Evolutionary conservation across 2,888 invertebrate species (phyloP).

Genomic region (Agriopis marginaria): DNA sequence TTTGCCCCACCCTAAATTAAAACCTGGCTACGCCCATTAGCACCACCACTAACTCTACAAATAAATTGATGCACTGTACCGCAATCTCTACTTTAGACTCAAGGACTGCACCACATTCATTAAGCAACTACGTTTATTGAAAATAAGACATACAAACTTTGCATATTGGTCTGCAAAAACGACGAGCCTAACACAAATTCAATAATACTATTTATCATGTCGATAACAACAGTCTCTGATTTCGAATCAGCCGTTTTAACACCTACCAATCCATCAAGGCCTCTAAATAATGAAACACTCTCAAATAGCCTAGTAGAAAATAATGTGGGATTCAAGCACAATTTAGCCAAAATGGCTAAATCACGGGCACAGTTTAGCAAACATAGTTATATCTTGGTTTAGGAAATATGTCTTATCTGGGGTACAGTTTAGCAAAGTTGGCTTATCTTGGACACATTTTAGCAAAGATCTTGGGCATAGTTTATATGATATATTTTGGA

Average conservation of each 20-base stretch:
- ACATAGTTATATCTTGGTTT: neutral
- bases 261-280: conserved; percentile 52
- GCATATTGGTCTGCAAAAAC: neutral
- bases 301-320: neutral
- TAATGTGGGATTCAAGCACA: neutral
- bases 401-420: neutral
- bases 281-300: conserved; percentile 48
- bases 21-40: too few relatives aligned
- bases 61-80: too few relatives aligned
- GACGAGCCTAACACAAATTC: conserved; percentile 32
- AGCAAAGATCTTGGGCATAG: neutral
- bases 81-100: neutral
- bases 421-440: neutral
- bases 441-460: neutral
- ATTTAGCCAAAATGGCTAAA: neutral
- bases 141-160: neutral
- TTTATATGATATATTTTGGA: neutral
- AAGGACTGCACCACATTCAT: neutral
- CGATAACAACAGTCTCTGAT: conserved; percentile 53
- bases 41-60: too few relatives aligned
- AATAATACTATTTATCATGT: conserved; percentile 41
- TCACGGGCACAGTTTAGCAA: neutral
- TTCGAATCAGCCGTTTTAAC: conserved; percentile 50
- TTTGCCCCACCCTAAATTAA: too few relatives aligned
- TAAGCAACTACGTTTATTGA: neutral